These are phyloP conservation scores for Choloepus hoffmanni DNA, from an alignment of 2,113 vertebrate genomes.

Conservation along the genomic window DNA sequence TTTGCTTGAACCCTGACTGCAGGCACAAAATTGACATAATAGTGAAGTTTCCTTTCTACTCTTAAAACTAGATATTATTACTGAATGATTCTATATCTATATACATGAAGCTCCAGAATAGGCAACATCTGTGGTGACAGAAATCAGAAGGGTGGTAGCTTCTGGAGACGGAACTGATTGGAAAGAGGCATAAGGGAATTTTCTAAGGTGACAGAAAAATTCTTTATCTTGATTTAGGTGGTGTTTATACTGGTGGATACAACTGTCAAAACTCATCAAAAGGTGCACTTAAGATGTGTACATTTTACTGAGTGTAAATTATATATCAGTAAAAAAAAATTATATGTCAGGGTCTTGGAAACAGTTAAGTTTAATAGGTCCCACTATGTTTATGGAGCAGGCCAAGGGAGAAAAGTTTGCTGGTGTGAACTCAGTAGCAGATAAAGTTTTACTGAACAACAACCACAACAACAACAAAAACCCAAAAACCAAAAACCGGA, in stretches of 20 bases:
- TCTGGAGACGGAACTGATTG: neutral
- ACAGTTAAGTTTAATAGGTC: neutral
- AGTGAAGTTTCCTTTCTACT: conserved; percentile 2
- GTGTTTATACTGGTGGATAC: neutral
- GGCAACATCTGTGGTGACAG: neutral
- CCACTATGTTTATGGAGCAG: neutral
- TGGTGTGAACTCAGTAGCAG: neutral
- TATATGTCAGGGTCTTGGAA: neutral
- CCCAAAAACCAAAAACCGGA: neutral
- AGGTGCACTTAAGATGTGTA: neutral
- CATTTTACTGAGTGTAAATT: neutral
- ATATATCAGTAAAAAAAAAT: neutral
- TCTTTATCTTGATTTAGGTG: neutral
- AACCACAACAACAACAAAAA: no score
- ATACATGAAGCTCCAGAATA: neutral
- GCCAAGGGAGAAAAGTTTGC: neutral
- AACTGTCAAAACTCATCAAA: neutral
- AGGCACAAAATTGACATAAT: neutral
- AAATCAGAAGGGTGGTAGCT: neutral
- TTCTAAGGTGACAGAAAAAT: neutral
- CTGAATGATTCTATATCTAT: neutral
- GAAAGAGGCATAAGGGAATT: neutral
- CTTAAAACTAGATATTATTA: conserved; percentile 3
- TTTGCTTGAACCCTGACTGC: neutral
- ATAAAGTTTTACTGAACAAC: neutral